phyloP scores from a whole-genome alignment of 2,797 vertebrate species.

The Onychomys torridus region DNA sequence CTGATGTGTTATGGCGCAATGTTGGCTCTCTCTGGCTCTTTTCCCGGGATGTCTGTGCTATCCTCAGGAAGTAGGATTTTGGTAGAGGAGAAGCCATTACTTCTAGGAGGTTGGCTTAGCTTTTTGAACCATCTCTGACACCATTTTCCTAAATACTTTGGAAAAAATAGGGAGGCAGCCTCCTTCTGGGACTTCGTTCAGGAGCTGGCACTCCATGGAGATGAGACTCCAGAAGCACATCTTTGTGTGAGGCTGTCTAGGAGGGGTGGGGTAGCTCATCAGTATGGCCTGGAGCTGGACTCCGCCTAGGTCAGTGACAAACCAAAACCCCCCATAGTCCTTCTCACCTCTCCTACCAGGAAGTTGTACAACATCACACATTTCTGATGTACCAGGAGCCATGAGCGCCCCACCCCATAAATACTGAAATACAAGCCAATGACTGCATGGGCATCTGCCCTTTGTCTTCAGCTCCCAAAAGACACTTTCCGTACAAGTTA shows the following conservation, averaged over 20 bases:
- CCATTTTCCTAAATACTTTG: not conserved
- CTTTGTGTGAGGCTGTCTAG: fast-evolving
- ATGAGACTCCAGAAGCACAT: not conserved
- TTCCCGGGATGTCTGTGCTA: fast-evolving
- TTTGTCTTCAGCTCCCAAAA: not conserved
- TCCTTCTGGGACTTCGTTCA: not conserved
- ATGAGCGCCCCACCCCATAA: not conserved
- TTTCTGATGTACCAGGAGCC: not conserved
- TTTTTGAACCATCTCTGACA: not conserved
- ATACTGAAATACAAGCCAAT: not conserved
- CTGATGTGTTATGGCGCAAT: not conserved
- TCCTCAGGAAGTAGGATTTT: not conserved
- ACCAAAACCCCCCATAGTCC: not conserved
- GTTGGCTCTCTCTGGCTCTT: not conserved
- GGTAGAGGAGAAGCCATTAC: not conserved
- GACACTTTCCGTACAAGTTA: no score
- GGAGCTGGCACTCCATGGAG: not conserved
- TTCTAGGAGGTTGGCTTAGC: not conserved
- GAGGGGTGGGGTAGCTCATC: not conserved
- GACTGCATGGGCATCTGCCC: not conserved
- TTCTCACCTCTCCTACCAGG: not conserved
- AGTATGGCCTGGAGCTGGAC: not conserved
- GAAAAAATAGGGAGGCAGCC: not conserved
- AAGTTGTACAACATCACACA: not conserved
- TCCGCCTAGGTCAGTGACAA: not conserved